These are phyloP conservation scores for Acridotheres tristis DNA, from an alignment of 2,797 vertebrate genomes.

Conservation along the genomic window DNA sequence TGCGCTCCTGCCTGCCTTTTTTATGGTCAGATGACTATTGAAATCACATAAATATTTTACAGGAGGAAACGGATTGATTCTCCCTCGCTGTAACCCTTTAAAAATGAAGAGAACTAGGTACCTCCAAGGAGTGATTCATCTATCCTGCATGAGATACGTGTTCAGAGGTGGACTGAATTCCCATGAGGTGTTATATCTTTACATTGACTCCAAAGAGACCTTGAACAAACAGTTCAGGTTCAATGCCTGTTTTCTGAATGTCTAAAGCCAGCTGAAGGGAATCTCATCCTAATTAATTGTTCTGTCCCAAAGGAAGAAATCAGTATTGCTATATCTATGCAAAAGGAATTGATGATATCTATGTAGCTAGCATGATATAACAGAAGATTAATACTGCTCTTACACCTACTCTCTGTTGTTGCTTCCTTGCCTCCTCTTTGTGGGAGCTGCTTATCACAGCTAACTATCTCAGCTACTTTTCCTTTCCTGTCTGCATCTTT, in stretches of 20 bases:
- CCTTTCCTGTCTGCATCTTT: neutral
- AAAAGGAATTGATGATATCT: neutral
- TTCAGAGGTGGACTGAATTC: neutral
- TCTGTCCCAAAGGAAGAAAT: neutral
- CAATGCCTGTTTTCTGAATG: neutral
- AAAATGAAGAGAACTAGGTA: neutral
- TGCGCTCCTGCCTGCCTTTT: neutral
- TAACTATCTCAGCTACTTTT: neutral
- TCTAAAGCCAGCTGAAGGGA: neutral
- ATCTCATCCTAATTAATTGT: neutral
- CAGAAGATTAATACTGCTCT: neutral
- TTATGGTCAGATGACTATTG: neutral
- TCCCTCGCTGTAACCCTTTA: neutral
- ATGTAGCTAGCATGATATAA: neutral
- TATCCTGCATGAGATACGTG: neutral
- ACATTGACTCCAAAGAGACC: neutral
- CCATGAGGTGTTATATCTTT: neutral
- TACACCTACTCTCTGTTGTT: neutral
- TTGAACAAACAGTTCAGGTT: neutral
- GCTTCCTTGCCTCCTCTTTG: neutral
- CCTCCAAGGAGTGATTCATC: neutral
- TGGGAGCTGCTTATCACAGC: neutral
- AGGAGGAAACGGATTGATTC: neutral
- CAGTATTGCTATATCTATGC: neutral
- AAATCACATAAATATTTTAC: constrained; percentile 7